Percentiles rank a stretch among this genome's conserved stretches.
Evolutionary conservation across 2,113 vertebrate species (phyloP).

Genomic region (Zapus hudsonius): DNA sequence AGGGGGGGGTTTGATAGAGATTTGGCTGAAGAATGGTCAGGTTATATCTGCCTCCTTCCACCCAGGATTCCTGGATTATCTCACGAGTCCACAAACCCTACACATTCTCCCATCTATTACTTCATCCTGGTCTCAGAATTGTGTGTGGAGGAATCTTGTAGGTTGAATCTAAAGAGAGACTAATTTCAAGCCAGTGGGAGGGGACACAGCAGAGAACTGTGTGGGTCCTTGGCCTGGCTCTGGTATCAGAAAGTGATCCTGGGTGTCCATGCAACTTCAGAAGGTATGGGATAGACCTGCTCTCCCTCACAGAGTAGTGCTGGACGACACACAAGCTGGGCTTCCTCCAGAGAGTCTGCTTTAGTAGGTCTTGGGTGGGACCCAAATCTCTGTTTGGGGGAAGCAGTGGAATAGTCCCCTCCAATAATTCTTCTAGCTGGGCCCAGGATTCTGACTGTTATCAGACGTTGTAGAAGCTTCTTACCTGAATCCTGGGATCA

Average conservation of each 20-base stretch:
- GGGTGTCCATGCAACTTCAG: neutral
- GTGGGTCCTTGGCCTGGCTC: neutral
- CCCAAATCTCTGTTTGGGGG: neutral
- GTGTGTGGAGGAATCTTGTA: neutral
- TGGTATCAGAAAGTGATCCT: neutral
- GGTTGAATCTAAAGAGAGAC: neutral
- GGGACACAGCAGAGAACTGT: neutral
- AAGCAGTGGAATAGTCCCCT: neutral
- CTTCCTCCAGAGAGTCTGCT: neutral
- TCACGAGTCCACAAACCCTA: neutral
- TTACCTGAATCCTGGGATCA: conserved; percentile 98
- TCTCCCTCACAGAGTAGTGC: neutral
- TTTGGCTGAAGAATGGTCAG: neutral
- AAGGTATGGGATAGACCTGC: neutral
- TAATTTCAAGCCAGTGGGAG: neutral
- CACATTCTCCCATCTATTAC: neutral
- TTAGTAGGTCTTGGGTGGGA: neutral
- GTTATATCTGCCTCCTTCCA: neutral
- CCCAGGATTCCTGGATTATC: neutral
- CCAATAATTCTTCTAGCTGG: neutral
- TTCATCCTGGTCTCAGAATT: neutral
- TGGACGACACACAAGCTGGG: neutral
- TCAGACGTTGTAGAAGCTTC: neutral
- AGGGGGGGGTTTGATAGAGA: neutral
- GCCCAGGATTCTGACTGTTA: neutral